Evolutionary conservation across 2,113 vertebrate genomes (phyloP).

Genomic region (Pandion haliaetus): DNA sequence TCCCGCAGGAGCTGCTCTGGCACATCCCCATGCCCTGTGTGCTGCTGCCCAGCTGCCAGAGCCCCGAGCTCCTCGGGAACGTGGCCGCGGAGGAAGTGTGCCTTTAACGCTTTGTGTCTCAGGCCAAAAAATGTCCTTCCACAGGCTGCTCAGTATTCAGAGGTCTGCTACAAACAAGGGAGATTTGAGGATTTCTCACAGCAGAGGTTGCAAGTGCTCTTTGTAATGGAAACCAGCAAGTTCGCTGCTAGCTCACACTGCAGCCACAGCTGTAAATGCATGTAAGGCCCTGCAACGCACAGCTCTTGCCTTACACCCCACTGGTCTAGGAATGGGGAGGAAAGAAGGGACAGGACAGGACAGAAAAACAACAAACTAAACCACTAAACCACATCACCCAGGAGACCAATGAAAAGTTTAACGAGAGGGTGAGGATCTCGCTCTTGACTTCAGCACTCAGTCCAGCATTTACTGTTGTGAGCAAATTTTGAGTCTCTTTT

Average conservation of each 20-base stretch:
- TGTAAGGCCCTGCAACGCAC: not conserved
- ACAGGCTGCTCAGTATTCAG: not conserved
- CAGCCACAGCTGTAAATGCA: not conserved
- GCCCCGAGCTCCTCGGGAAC: not conserved
- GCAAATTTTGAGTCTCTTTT: not conserved
- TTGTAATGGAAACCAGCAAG: not conserved
- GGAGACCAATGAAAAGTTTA: not conserved
- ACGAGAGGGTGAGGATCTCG: not conserved
- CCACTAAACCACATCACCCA: not conserved
- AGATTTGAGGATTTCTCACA: not conserved
- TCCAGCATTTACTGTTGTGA: not conserved
- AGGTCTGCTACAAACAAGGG: not conserved
- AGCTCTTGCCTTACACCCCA: not conserved
- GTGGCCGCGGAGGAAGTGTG: not conserved
- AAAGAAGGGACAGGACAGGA: not conserved
- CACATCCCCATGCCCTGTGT: conserved; percentile 13
- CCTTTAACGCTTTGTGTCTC: conserved; percentile 6
- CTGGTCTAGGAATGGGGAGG: not conserved
- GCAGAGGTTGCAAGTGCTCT: conserved; percentile 2
- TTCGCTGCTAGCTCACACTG: not conserved
- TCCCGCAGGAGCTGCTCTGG: conserved; percentile 29
- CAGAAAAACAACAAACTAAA: not conserved
- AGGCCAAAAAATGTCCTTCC: not conserved
- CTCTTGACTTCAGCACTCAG: not conserved
- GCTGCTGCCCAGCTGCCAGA: conserved; percentile 36